Evolutionary conservation across 2,113 vertebrate species (phyloP).

Genomic region (Coryphaenoides rupestris): DNA sequence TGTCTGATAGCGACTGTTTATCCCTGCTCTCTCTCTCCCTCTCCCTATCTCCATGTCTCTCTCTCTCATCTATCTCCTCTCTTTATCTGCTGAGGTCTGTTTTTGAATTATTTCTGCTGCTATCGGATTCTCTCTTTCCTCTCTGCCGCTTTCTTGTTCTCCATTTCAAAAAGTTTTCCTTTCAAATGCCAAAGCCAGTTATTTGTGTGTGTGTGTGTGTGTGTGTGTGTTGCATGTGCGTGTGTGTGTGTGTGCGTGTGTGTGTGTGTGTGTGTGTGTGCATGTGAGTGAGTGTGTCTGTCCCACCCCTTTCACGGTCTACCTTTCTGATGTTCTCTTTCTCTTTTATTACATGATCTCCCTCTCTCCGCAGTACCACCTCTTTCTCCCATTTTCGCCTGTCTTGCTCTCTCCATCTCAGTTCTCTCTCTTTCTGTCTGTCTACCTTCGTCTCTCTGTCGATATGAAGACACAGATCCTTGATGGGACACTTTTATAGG

Average conservation of each 20-base stretch:
- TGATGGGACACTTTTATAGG: constrained; percentile 23
- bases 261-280: too few species aligned
- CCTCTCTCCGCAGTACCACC: too few species aligned
- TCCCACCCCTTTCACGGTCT: too few species aligned
- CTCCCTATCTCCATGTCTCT: neutral
- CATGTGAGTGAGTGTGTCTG: too few species aligned
- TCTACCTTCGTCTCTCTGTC: neutral
- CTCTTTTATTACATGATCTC: too few species aligned
- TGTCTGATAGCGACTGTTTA: neutral
- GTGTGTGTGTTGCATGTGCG: too few species aligned
- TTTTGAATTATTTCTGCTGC: too few species aligned
- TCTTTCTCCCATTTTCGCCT: too few species aligned
- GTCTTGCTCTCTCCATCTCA: neutral
- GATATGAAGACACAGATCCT: constrained; percentile 19
- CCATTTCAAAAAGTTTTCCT: neutral
- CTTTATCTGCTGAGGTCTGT: neutral
- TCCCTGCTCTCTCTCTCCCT: too few species aligned
- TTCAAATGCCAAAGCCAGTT: too few species aligned
- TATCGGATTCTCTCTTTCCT: neutral
- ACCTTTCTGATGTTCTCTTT: neutral
- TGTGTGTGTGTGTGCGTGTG: too few species aligned
- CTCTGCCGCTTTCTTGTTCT: constrained; percentile 3
- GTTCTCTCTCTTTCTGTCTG: neutral
- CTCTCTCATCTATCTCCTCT: neutral
- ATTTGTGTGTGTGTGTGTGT: too few species aligned